Conservation (phyloP, 1,140 invertebrate species). For the Heliothis subflexa region DNA sequence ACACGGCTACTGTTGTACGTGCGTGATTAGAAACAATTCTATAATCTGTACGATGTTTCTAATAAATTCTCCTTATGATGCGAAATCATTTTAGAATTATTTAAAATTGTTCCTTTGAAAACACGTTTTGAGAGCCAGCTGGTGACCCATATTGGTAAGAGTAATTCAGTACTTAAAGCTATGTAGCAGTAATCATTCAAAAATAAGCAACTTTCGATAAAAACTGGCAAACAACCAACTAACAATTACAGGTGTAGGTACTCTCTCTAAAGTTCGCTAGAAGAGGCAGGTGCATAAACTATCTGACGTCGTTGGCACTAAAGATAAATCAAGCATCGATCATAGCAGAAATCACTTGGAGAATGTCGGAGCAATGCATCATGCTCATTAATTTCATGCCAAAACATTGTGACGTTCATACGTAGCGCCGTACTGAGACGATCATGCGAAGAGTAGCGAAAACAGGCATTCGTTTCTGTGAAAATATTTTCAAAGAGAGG, state of each 20-base stretch:
- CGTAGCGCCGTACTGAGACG: background rate
- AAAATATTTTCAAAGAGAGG: too few relatives aligned
- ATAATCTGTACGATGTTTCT: background rate
- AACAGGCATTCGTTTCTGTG: too few relatives aligned
- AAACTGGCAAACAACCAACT: too few relatives aligned
- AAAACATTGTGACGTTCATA: background rate
- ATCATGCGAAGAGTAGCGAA: background rate
- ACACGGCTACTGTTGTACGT: background rate
- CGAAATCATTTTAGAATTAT: background rate
- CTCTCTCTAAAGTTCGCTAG: too few relatives aligned
- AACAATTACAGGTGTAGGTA: too few relatives aligned
- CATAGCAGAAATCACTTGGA: constrained; percentile 1
- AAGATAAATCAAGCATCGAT: constrained; percentile 16
- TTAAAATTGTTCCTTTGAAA: too few relatives aligned
- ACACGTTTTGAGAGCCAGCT: too few relatives aligned
- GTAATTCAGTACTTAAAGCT: too few relatives aligned
- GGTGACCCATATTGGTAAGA: too few relatives aligned
- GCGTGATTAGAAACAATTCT: constrained; percentile 2
- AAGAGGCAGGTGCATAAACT: background rate
- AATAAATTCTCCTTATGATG: background rate
- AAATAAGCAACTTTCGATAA: too few relatives aligned
- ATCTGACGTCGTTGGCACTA: background rate
- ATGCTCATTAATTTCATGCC: constrained; percentile 16
- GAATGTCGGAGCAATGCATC: constrained; percentile 4
- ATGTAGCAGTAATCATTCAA: too few relatives aligned